Conservation (phyloP, 2,113 vertebrate species). For the Actinemys pallida region DNA sequence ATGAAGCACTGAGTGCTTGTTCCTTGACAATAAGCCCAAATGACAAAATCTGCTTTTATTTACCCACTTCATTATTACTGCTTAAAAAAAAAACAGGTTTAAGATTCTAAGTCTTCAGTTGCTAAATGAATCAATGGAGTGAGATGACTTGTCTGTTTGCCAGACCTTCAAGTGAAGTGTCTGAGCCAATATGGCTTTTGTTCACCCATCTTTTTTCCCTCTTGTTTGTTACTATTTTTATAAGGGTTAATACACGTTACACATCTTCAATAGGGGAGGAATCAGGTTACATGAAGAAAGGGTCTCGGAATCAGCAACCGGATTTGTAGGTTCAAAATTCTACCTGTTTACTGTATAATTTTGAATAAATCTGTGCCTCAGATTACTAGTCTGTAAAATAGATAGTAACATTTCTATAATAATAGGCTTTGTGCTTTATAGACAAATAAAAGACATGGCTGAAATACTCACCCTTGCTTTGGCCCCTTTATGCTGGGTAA, state of each 20-base stretch:
- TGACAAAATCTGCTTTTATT: background rate
- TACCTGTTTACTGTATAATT: background rate
- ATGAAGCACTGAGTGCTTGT: background rate
- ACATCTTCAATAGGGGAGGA: background rate
- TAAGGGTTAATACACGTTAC: background rate
- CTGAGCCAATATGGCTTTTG: background rate
- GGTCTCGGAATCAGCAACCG: background rate
- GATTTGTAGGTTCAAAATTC: background rate
- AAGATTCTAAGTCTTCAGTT: background rate
- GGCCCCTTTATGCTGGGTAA: background rate
- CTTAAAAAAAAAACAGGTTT: background rate
- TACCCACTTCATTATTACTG: background rate
- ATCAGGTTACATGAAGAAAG: background rate
- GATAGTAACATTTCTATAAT: background rate
- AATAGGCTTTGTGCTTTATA: background rate
- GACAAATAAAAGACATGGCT: background rate
- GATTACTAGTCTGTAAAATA: background rate
- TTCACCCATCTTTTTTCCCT: fast-evolving
- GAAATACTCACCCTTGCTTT: background rate
- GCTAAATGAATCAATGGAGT: background rate
- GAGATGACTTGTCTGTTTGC: background rate
- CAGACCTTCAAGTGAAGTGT: background rate
- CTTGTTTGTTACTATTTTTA: background rate
- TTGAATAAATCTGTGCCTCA: background rate
- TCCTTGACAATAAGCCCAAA: background rate